A percentile compares a stretch with the other conserved stretches of the same genome.
These are phyloP conservation scores for Empis livida DNA, from an alignment of 2,888 invertebrate genomes.

Conservation along the genomic window DNA sequence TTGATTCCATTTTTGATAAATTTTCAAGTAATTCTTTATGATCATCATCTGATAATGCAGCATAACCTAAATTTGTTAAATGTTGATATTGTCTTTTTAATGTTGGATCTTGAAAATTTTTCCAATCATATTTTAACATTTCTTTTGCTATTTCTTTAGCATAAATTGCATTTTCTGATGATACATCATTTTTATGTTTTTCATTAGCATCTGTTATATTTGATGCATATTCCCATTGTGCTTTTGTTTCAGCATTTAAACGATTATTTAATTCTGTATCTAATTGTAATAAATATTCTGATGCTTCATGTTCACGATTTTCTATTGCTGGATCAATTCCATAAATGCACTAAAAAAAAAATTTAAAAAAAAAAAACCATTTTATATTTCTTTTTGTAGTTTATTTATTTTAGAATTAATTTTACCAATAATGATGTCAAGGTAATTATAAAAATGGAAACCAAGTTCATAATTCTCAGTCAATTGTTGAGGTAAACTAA, in stretches of 20 bases:
- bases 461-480: too few relatives aligned
- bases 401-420: too few relatives aligned
- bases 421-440: too few relatives aligned
- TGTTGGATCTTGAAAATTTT: conserved; percentile 51
- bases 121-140: conserved; percentile 51
- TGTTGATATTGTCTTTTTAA: conserved; percentile 62
- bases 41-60: conserved; percentile 57
- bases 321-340: too few relatives aligned
- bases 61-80: conserved; percentile 55
- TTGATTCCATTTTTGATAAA: conserved; percentile 58
- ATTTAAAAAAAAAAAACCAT: too few relatives aligned
- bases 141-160: conserved; percentile 30
- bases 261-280: conserved; percentile 41
- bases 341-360: too few relatives aligned
- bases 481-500: too few relatives aligned
- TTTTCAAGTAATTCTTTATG: conserved; percentile 47
- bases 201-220: conserved; percentile 64
- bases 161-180: conserved; percentile 28
- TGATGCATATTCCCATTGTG: conserved; percentile 63
- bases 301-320: neutral
- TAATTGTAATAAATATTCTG: neutral
- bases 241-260: conserved; percentile 45
- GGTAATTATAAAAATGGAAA: too few relatives aligned
- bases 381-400: too few relatives aligned
- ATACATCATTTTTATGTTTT: conserved; percentile 33